phyloP scores from a whole-genome alignment of 53 echinoderm and acorn worm genomes.

The Zoroaster sp. region DNA sequence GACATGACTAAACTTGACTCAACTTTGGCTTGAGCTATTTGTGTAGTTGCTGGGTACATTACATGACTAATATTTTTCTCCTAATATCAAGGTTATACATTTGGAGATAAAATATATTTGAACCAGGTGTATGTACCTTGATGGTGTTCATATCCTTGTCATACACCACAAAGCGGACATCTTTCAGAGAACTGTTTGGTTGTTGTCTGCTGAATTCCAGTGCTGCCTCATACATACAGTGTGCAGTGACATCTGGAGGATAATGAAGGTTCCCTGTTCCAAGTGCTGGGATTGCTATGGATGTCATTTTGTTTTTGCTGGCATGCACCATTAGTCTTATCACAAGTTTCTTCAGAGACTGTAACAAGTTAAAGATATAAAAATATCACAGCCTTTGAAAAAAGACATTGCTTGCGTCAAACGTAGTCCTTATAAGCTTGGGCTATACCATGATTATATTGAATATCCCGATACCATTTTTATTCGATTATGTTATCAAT shows the following conservation, averaged over 20 bases:
- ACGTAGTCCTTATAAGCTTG: too few relatives aligned
- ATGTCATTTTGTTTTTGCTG: background rate
- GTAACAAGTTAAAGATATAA: background rate
- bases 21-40: too few relatives aligned
- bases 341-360: conserved; percentile 36
- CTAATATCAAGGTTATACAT: too few relatives aligned
- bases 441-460: too few relatives aligned
- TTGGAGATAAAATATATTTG: background rate
- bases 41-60: too few relatives aligned
- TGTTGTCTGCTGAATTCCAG: conserved; percentile 40
- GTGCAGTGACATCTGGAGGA: conserved; percentile 42
- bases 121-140: conserved; percentile 38
- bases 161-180: conserved; percentile 61
- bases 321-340: conserved; percentile 1
- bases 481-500: too few relatives aligned
- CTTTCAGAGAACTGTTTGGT: conserved; percentile 31
- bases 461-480: too few relatives aligned
- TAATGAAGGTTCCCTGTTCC: conserved; percentile 60
- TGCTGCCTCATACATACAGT: conserved; percentile 48
- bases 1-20: too few relatives aligned
- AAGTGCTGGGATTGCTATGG: conserved; percentile 66
- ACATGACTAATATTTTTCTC: too few relatives aligned
- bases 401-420: too few relatives aligned
- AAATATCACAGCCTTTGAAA: too few relatives aligned
- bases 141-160: conserved; percentile 55